Base-by-base conservation (phyloP, 2,113 vertebrate species). In the Merops nubicus region DNA sequence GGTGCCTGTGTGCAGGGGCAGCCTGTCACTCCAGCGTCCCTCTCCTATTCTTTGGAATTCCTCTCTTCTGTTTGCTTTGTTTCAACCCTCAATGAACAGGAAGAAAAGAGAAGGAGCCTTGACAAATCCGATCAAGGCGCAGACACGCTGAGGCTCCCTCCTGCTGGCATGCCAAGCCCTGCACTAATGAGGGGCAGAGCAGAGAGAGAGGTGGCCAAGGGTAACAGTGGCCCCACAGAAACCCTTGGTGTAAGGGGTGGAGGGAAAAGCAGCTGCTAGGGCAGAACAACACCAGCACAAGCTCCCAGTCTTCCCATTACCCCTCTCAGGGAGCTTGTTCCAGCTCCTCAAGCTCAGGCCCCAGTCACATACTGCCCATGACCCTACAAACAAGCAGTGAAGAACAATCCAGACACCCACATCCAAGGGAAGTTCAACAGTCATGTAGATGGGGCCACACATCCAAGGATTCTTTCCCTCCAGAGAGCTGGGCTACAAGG, bases 81-180 rank as follows among this genome's bases (percentile, higher is more conserved):
- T 97, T 95, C 91, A 95, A 93, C 86, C 87, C 84, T 97, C 97
- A 97, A 97, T 97, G 95, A 94, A 93, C 93, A 97, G 97, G 97
- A 96, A 96, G 95, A 96, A 96, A 96, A 93, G 92, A 28, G 48
- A 97, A 96, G 91, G 96, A 96, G 95, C 89, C 96, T 95, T 97
- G 97, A 97, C 97, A 97, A 97, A 97, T 97, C 97, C 92, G 33
- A 97, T 97, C 97, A 97, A 97, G 94, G 91, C 85, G 0, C 20
- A 97, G 94, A 92, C 95, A 91, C 8, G 63, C 87, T 77, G 95
- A 94, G 94, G 85, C 91, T 94, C 94, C 94, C 95, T 97, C 95
- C 96, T 62, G 96, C 95, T 95, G 89, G 91, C 92, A 68, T 88
- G 82, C 85, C 89, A 95, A 91, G 85, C 91, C 62, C 87, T 72